phyloP scores from a whole-genome alignment of 2,113 vertebrate genomes.

The Rattus rattus region DNA sequence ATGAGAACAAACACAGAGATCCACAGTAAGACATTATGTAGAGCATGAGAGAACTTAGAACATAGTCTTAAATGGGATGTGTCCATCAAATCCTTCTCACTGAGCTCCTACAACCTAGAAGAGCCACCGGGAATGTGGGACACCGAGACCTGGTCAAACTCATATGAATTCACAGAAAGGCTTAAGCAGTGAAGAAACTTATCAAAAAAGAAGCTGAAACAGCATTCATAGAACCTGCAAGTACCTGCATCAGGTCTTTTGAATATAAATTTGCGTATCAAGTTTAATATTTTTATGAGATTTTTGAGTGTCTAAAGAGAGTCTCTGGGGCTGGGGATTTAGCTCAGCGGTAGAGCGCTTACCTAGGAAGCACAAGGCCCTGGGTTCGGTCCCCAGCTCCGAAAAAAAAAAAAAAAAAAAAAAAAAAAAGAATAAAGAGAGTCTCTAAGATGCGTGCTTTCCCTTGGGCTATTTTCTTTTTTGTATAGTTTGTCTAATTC shows the following conservation, averaged over 20 bases:
- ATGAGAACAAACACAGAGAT: background rate
- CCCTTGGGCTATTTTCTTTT: background rate
- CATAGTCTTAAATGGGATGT: background rate
- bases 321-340: no score
- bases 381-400: no score
- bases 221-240: background rate
- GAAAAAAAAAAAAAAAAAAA: no score
- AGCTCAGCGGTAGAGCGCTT: no score
- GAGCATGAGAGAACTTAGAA: background rate
- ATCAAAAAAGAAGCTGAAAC: background rate
- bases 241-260: background rate
- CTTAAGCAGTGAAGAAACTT: no score
- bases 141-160: background rate
- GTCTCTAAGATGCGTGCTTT: background rate
- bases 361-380: no score
- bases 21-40: background rate
- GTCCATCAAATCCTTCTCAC: background rate
- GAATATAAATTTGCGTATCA: background rate
- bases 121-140: background rate
- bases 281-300: background rate
- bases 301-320: background rate
- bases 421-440: no score
- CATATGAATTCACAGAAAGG: background rate
- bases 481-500: background rate
- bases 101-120: background rate